Base-by-base conservation (phyloP, 2,888 invertebrate genomes). In the Scaptomyza cyrtandrae region DNA sequence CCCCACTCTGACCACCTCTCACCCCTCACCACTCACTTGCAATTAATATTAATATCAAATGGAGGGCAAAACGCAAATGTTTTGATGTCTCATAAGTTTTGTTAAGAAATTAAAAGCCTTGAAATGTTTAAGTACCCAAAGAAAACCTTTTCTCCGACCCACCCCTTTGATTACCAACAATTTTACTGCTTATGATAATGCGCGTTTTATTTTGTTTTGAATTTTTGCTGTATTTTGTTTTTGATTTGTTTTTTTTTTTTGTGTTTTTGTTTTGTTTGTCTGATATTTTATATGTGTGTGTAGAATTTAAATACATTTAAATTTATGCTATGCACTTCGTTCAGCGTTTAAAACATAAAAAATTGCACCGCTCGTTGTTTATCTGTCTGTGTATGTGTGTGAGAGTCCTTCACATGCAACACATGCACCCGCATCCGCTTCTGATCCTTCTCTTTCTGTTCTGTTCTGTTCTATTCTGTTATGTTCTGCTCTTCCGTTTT, bases 361-460 rank as follows among this genome's bases (percentile, higher is more conserved):
- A 90, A 90, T 90, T 90, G 89, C 90, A 89, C 88, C 83, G 86
- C 87, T 90, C 89, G 90, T 90, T 90, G 89, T 89, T 78, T 14
- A 19, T 24, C 43, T 7, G n/a, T 10, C 9, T 10, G 31, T 31
- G 1, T 3, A 31, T 33, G 33, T 33, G 33, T 33, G 10, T 33
- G 29, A 29, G 29, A 29, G 7, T 29, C 29, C 6, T 29, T 29
- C 24, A 24, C 24, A 24, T 29, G 29, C 29, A 19, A 19, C 27
- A 29, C 29, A 29, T 29, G 29, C 29, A 29, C 1, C 29, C 6
- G 29, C 29, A 6, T 29, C 7, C 29, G 29, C 29, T 29, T 29
- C 29, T 7, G 29, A 29, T n/a, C 16, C 16, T 46, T n/a, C 56
- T n/a, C 53, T 11, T 11, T 53, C 43, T 14, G 45, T 48, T 24